Conservation (phyloP, 2,113 vertebrate genomes). For the Pholis gunnellus region DNA sequence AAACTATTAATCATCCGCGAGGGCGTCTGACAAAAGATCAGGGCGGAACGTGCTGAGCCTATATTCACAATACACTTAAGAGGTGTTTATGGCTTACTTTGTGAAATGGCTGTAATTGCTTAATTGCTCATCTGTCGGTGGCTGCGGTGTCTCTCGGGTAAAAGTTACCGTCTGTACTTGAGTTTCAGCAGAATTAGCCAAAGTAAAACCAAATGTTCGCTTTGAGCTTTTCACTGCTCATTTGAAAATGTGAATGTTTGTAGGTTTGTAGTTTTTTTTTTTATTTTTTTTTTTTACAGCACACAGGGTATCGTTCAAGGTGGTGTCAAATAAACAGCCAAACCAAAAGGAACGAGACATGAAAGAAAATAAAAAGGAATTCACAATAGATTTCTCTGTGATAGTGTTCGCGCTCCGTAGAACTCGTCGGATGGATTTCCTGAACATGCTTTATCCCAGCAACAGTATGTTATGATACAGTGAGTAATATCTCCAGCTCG, state of each 20-base stretch:
- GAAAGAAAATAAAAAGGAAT: neutral
- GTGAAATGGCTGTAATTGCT: slow-evolving; percentile 84
- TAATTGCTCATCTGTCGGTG: slow-evolving; percentile 79
- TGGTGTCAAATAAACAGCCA: neutral
- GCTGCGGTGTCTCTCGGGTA: slow-evolving; percentile 43
- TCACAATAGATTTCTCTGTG: neutral
- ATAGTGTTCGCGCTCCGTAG: neutral
- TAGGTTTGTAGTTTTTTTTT: neutral
- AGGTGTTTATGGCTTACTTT: slow-evolving; percentile 83
- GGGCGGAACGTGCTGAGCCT: slow-evolving; percentile 61
- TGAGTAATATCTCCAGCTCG: neutral
- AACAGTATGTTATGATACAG: slow-evolving; percentile 47
- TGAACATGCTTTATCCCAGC: slow-evolving; percentile 47
- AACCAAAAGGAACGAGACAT: neutral
- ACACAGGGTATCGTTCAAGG: neutral
- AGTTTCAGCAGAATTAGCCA: slow-evolving; percentile 81
- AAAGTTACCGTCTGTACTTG: slow-evolving; percentile 70
- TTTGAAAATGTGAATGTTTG: slow-evolving; percentile 44
- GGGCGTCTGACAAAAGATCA: slow-evolving; percentile 75
- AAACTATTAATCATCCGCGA: slow-evolving; percentile 86
- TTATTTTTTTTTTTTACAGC: neutral
- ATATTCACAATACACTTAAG: slow-evolving; percentile 66
- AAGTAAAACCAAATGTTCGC: slow-evolving; percentile 86
- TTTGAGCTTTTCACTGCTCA: slow-evolving; percentile 55
- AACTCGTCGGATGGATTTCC: slow-evolving; percentile 12